A percentile compares a stretch with the other conserved stretches of the same genome.
phyloP scores from a whole-genome alignment of 2,113 vertebrate genomes.

The Cheilinus undulatus region DNA sequence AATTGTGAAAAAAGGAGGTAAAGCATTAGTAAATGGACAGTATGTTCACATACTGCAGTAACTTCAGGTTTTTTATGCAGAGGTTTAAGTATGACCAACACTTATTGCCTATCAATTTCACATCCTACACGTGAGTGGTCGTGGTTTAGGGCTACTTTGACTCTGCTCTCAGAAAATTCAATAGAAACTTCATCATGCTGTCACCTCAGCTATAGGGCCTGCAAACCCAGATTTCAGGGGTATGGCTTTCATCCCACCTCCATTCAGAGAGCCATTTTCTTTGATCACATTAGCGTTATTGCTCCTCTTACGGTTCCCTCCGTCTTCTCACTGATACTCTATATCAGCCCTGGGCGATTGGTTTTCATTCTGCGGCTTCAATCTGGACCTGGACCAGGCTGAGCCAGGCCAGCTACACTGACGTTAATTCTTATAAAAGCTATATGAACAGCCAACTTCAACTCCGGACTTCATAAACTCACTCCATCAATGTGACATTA shows the following conservation, averaged over 20 bases:
- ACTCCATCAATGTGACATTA: conserved; percentile 38
- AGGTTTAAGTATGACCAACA: conserved; percentile 40
- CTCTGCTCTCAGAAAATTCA: conserved; percentile 72
- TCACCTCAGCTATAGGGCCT: conserved; percentile 77
- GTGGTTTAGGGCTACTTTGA: conserved; percentile 68
- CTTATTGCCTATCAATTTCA: conserved; percentile 72
- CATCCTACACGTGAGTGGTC: conserved; percentile 49
- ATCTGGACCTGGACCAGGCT: conserved; percentile 68
- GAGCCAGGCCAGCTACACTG: conserved; percentile 46
- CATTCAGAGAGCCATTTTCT: conserved; percentile 82
- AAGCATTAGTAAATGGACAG: background rate
- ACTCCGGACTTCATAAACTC: conserved; percentile 52
- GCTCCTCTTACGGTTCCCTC: conserved; percentile 80
- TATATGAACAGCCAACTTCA: conserved; percentile 61
- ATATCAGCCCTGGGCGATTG: conserved; percentile 80
- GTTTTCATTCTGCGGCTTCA: conserved; percentile 75
- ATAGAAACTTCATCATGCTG: conserved; percentile 81
- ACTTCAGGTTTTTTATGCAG: conserved; percentile 18
- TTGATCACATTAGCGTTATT: conserved; percentile 86
- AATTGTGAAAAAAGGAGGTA: no score
- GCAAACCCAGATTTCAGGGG: conserved; percentile 77
- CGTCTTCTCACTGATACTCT: conserved; percentile 75
- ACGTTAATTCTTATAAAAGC: conserved; percentile 68
- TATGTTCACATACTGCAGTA: no score
- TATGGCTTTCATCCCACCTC: conserved; percentile 81